Percentiles rank a stretch among this genome's conserved stretches.
Conservation (phyloP, 2,888 invertebrate genomes). For the Pardosa pseudoannulata region DNA sequence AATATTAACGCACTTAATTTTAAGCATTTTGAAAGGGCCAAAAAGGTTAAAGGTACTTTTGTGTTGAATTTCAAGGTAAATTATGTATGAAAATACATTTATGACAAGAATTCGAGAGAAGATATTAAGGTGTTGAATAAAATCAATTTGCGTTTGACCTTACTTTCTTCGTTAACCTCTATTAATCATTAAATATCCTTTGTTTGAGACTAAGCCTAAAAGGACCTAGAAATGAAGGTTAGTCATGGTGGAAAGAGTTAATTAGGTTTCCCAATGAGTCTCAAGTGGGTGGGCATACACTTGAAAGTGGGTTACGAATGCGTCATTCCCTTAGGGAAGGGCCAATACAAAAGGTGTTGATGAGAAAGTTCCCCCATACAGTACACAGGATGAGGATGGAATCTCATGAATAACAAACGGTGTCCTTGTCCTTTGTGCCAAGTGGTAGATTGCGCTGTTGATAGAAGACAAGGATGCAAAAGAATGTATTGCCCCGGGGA, state of each 20-base stretch:
- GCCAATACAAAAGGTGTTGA: neutral
- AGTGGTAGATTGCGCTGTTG: neutral
- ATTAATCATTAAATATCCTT: conserved; percentile 29
- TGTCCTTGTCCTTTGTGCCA: conserved; percentile 28
- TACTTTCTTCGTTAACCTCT: conserved; percentile 16
- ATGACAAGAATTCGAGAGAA: no score
- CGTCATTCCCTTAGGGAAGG: neutral
- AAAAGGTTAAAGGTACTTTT: no score
- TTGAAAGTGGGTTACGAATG: neutral
- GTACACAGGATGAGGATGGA: neutral
- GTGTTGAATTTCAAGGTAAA: no score
- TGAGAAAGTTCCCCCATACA: neutral
- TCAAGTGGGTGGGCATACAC: neutral
- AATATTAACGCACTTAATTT: no score
- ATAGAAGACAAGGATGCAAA: no score
- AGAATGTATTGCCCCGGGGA: no score
- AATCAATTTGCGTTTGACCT: neutral
- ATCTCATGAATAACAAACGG: neutral
- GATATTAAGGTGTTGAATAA: no score
- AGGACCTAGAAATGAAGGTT: neutral
- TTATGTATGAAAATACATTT: no score
- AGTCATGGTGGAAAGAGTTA: neutral
- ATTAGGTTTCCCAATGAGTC: neutral
- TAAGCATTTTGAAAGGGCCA: no score
- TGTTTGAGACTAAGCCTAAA: neutral